Evolutionary conservation across 2,113 vertebrate species (phyloP), one percentile per base, ranked within the genome.

Genomic region (Gnathonemus longibarbis): DNA sequence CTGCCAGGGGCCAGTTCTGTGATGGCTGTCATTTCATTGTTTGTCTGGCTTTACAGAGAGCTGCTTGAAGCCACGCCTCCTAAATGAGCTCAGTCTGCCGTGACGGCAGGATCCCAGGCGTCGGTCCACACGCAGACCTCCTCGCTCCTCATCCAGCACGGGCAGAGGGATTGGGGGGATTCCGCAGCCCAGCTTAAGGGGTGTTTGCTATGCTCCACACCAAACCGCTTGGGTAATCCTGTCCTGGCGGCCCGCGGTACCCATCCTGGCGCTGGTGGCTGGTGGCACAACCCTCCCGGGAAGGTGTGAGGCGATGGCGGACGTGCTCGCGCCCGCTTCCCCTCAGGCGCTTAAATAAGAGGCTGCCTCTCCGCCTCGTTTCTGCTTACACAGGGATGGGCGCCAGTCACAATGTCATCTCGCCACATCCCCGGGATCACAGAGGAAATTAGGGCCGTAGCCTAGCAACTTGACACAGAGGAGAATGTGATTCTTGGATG

Each of bases 181-280:
- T 52, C 27, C 2, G 15, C 10, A 19, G 84, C 19, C 24, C 39
- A 5, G 46, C 46, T 46, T 46, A 48, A 42, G 45, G 45, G 5
- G 0, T n/a, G 94, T 96, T 95, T 95, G 95, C 95, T 95, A 95
- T 94, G 93, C 92, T 92, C 94, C 95, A 94, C 91, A 92, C 93
- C 94, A 94, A 95, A 93, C 91, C 91, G 93, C 92, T 93, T 92
- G 92, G 93, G 92, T 95, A 93, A 95, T 95, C 94, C 94, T 92
- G 89, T 92, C 93, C 93, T 39, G 70, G 27, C 4, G 31, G 70
- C 66, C 15, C 10, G 11, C 0, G 31, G 95, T 93, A 58, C 88
- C 94, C 91, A 90, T 80, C 92, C 94, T 93, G 93, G 92, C 90
- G 48, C 88, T 77, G 27, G 19, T 19, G 49, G 35, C 31, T 15